Evolutionary conservation across 2,888 invertebrate genomes (phyloP), one percentile per base, ranked within the genome.

Genomic region (Perizoma flavofasciatum): DNA sequence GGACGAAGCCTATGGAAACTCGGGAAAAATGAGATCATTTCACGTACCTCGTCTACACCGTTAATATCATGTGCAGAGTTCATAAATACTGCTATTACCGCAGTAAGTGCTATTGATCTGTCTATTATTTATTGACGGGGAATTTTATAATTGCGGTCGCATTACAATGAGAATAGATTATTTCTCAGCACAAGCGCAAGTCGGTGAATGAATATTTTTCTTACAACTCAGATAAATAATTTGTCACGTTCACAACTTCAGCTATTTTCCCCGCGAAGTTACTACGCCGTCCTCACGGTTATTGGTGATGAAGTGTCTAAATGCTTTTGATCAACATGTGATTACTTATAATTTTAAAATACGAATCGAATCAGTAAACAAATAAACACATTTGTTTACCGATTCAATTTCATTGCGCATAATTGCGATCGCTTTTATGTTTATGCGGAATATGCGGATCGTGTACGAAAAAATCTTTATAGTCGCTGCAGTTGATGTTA

Each of bases 321-420:
- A 33, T 49, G 11, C 50, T 37, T 51, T 40, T 48, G 48, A 49
- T 55, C 43, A 40, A 49, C 11, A 22, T 50, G 55, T 55, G 55
- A 63, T 67, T 58, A 54, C 48, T 52, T 51, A 22, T 22, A 51
- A 61, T 68, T 62, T 67, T 63, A 68, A 68, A 70, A 61, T 68
- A 58, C 53, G 48, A 46, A n/a, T n/a, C n/a, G n/a, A n/a, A n/a
- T n/a, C n/a, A n/a, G n/a, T n/a, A n/a, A n/a, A 53, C 54, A 59
- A 56, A 55, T 54, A 59, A 56, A 55, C 43, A 65, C 50, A 56
- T 65, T 48, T 50, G 51, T 49, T 61, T 62, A 59, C 66, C 67
- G 22, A 66, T 67, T 70, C 68, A 55, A 63, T 70, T 66, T 68
- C 61, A 63, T 67, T 65, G 68, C 61, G 58, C 65, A 59, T 63